Evolutionary conservation across 2,888 invertebrate species (phyloP), one percentile per base, ranked within the genome.

Genomic region (Tromatobia lineatoria): DNA sequence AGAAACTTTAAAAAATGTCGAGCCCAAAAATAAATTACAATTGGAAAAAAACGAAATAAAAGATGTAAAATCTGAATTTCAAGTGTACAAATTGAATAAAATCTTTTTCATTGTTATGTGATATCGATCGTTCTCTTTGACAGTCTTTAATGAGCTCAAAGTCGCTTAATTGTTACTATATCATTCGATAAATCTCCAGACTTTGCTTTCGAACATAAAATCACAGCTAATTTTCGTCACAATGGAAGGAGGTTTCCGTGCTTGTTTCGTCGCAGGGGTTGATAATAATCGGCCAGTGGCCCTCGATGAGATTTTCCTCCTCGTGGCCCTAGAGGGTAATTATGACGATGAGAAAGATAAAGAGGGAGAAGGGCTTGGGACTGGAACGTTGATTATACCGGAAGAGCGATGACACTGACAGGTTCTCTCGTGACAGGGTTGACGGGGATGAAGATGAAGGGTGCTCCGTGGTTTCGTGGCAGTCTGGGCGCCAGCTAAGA

Each of bases 401-500:
- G 10, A 73, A 25, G 71, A 57, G 57, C 52, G 38, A 38, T 59
- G 57, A 10, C 25, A 38, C 57, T 45, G 71, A 73, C 71, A 57
- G 57, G 42, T 42, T 38, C 13, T 42, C 34, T 11, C 38, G 18
- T 64, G 38, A 42, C 64, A 38, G 18, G 18, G 38, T 18, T 38
- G 64, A 64, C 64, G 64, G 59, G 59, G 64, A 64, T 38, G 64
- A 73, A 73, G 57, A 73, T 42, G 34, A 57, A 71, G 71, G 42
- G 71, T 42, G 20, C 70, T 70, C 38, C 10, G 7, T 47, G 25
- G n/a, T 4, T 50, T 18, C 50, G 50, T 45, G 45, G 45, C 45
- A 45, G 45, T 45, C 15, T 13, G 59, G 29, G 6, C 10, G 59
- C n/a, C 6, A 23, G 29, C 13, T n/a, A 29, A 15, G 23, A 13